Evolutionary conservation across 2,888 invertebrate species (phyloP), one percentile per base, ranked within the genome.

Genomic region (Drosophila crucigera): DNA sequence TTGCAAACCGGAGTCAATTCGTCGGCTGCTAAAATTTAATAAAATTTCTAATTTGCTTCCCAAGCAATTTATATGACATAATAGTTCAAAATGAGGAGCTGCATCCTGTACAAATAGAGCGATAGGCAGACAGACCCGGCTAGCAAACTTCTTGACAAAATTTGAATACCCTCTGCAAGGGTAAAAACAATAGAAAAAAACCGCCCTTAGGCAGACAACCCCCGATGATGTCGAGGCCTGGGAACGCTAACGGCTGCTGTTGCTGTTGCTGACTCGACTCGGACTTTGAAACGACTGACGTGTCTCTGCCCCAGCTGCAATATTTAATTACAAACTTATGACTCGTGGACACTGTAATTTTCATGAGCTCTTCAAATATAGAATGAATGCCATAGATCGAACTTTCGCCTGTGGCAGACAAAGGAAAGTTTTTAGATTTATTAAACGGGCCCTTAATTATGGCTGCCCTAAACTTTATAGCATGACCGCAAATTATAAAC

Each of bases 271-370:
- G 31, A 39, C 31, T 73, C 37, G 31, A 39, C 31, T 73, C 37
- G 54, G 53, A 73, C 73, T 66, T 37, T 22, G 56, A 47, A 68
- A 54, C 74, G 73, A 89, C 77, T 84, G 89, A 84, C 84, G 82
- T 87, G 84, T 84, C 83, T 72, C 73, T 52, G 66, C 35, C 50
- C 65, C 68, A 66, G 54, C 28, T 43, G 30, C 30, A 43, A 41
- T 61, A 70, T 84, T 87, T 90, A 85, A 85, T 85, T 88, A 90
- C 76, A 62, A 66, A 49, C 75, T 64, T 71, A 75, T 76, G 73
- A 73, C 74, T 63, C 54, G 56, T 22, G 33, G 53, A 25, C 78
- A 73, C 71, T 84, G 78, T 89, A 85, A 85, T 89, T 85, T 84
- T 33, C 52, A 14, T 52, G 52, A 22, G 11, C 43, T 31, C 11